Evolutionary conservation across 2,888 invertebrate species (phyloP).

Genomic region (Troglohyphantes excavatus): DNA sequence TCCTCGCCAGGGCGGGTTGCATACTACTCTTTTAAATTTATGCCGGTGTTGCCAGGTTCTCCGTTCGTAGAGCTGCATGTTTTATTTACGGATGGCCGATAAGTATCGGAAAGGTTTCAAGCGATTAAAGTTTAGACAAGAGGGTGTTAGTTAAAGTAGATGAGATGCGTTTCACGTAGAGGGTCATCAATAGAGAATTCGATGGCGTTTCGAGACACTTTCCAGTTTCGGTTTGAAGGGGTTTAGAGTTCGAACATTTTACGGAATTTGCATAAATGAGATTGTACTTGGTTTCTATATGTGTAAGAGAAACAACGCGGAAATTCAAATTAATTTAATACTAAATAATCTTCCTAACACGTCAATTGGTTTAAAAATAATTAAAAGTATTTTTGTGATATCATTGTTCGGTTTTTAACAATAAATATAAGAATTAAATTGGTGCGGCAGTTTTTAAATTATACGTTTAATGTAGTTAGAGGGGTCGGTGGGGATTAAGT

Average conservation of each 20-base stretch:
- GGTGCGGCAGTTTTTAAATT: no score
- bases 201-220: neutral
- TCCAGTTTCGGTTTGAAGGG: neutral
- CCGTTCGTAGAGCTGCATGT: slow-evolving; percentile 11
- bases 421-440: no score
- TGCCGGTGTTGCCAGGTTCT: slow-evolving; percentile 41
- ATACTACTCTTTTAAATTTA: slow-evolving; percentile 25
- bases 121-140: slow-evolving; percentile 30
- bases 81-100: slow-evolving; percentile 56
- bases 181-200: neutral
- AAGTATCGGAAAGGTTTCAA: slow-evolving; percentile 29
- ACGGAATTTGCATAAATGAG: no score
- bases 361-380: no score
- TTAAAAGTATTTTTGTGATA: no score
- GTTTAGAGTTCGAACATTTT: neutral
- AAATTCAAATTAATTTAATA: no score
- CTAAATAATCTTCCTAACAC: no score
- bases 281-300: no score
- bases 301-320: no score
- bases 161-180: neutral
- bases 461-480: no score
- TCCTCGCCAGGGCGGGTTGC: neutral
- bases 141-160: slow-evolving; percentile 7
- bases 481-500: no score
- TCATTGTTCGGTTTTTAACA: no score